Conservation (phyloP, 1,140 invertebrate genomes). For the Drosophila pseudoobscura region DNA sequence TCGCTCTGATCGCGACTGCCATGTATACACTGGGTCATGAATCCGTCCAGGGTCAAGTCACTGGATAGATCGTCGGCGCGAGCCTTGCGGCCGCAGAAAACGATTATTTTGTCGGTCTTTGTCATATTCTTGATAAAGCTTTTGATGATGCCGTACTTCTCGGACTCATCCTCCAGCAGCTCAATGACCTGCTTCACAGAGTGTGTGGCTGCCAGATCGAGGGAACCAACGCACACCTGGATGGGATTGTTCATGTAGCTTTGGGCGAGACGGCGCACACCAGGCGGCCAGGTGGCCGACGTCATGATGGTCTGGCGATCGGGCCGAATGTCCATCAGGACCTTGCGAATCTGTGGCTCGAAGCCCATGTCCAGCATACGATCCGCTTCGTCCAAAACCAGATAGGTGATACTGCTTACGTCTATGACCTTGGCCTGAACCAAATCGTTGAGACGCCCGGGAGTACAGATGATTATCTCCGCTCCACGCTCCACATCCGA, state of each 20-base stretch:
- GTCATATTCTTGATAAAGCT: conserved; percentile 85
- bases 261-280: conserved; percentile 91
- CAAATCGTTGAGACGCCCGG: conserved; percentile 94
- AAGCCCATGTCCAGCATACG: conserved; percentile 93
- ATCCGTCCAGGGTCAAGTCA: conserved; percentile 88
- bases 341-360: conserved; percentile 93
- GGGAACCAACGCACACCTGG: conserved; percentile 93
- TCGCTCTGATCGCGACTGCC: conserved; percentile 94
- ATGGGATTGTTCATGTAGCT: conserved; percentile 94
- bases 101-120: conserved; percentile 91
- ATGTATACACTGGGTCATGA: conserved; percentile 91
- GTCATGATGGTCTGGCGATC: conserved; percentile 95
- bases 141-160: conserved; percentile 85
- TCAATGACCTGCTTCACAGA: conserved; percentile 91
- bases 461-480: conserved; percentile 95
- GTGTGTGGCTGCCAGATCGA: conserved; percentile 93
- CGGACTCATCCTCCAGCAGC: conserved; percentile 89
- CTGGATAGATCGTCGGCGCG: conserved; percentile 92
- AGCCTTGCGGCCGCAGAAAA: conserved; percentile 94
- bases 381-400: conserved; percentile 97
- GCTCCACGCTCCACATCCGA: conserved; percentile 88
- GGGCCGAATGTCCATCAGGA: conserved; percentile 90
- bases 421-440: conserved; percentile 87
- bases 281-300: conserved; percentile 93
- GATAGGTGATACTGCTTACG: conserved; percentile 90